Percentiles rank a stretch among this genome's conserved stretches.
phyloP scores from a whole-genome alignment of 1,140 invertebrate genomes.

The Achatina immaculata region DNA sequence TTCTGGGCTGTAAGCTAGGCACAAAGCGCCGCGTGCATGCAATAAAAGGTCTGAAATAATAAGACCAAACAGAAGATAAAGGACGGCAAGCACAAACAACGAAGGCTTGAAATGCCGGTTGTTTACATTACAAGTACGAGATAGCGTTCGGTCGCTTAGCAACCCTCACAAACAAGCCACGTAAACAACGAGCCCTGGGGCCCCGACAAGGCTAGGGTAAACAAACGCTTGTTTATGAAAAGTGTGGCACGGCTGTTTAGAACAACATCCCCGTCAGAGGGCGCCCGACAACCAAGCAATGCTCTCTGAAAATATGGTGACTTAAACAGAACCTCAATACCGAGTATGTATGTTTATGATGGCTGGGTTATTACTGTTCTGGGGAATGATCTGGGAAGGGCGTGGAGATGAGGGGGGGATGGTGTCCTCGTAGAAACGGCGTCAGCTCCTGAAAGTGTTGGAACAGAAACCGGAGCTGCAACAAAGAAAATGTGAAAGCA shows the following conservation, averaged over 20 bases:
- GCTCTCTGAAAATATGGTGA: neutral
- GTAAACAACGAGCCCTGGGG: slow-evolving; percentile 34
- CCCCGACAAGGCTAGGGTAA: slow-evolving; percentile 37
- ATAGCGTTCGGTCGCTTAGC: slow-evolving; percentile 37
- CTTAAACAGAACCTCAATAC: neutral
- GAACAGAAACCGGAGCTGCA: too few species aligned
- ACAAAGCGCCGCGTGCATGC: neutral
- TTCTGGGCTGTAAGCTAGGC: neutral
- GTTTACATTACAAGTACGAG: slow-evolving; percentile 38
- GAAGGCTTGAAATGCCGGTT: slow-evolving; percentile 24
- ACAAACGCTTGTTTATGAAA: slow-evolving; percentile 40
- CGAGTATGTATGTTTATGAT: too few species aligned
- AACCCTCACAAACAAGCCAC: slow-evolving; percentile 37
- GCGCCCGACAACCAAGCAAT: neutral
- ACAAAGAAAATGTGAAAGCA: too few species aligned
- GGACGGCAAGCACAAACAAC: slow-evolving; percentile 22
- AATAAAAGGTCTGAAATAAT: slow-evolving; percentile 17
- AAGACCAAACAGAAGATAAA: slow-evolving; percentile 18
- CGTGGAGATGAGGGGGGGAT: too few species aligned
- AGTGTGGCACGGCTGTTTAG: slow-evolving; percentile 34
- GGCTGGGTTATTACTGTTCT: too few species aligned
- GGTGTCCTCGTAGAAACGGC: too few species aligned
- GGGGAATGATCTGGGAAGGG: too few species aligned
- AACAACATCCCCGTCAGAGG: slow-evolving; percentile 26
- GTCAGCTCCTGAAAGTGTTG: too few species aligned